phyloP scores from a whole-genome alignment of 35 echinoderm and acorn worm species.

The Stichopus chloronotus region DNA sequence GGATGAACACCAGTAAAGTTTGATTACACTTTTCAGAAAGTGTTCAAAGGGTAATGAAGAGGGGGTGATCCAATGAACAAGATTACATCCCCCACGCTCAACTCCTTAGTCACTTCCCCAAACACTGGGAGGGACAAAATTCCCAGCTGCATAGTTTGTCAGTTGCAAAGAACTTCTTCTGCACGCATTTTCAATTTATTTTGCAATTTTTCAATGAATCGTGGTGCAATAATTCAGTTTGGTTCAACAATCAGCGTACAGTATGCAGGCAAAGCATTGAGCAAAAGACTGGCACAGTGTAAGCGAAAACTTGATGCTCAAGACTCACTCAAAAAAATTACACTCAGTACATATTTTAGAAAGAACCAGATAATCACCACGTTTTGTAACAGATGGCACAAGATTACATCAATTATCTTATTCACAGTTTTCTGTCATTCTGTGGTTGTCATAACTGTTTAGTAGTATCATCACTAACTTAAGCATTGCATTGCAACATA shows the following conservation, averaged over 20 bases:
- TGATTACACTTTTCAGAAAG: no score
- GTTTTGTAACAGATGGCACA: neutral
- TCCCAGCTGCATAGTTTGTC: no score
- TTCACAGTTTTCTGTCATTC: no score
- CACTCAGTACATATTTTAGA: neutral
- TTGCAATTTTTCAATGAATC: neutral
- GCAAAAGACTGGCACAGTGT: neutral
- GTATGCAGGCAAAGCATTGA: neutral
- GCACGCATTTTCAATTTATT: neutral
- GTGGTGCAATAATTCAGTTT: neutral
- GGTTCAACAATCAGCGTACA: conserved; percentile 15
- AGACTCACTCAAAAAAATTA: neutral
- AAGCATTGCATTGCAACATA: no score
- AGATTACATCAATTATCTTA: neutral
- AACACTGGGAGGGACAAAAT: no score
- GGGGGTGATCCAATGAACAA: no score
- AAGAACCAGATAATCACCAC: conserved; percentile 5
- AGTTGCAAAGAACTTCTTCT: neutral
- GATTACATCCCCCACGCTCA: no score
- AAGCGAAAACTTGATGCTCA: neutral
- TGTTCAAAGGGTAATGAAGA: no score
- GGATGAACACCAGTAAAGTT: no score
- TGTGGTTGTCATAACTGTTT: no score
- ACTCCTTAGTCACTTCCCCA: no score
- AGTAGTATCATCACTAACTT: no score